These are phyloP conservation scores for Anneissia japonica DNA, from an alignment of 35 echinoderm and acorn worm species.

Conservation along the genomic window DNA sequence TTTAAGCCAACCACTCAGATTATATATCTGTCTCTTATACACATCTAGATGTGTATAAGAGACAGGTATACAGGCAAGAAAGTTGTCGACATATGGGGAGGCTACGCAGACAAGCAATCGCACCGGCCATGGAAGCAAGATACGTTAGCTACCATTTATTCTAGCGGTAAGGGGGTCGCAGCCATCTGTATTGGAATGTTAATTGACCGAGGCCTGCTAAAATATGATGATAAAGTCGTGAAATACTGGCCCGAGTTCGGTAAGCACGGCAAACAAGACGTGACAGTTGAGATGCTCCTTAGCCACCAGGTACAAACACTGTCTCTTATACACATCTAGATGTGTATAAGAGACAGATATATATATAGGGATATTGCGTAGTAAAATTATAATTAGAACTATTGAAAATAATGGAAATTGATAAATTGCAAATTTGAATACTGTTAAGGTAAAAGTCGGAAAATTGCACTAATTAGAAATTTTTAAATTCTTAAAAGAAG, in stretches of 20 bases:
- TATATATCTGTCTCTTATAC: too few species aligned
- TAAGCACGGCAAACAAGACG: conserved; percentile 62
- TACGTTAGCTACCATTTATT: conserved; percentile 49
- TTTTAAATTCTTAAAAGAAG: too few species aligned
- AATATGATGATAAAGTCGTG: conserved; percentile 41
- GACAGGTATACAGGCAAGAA: conserved; percentile 59
- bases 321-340: too few species aligned
- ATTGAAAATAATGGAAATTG: too few species aligned
- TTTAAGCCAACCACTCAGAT: too few species aligned
- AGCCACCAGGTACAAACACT: conserved; percentile 41
- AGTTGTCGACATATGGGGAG: conserved; percentile 84
- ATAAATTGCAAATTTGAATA: too few species aligned
- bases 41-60: too few species aligned
- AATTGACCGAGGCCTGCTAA: conserved; percentile 30
- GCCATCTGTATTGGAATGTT: conserved; percentile 15
- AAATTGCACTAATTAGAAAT: too few species aligned
- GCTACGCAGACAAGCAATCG: conserved; percentile 56
- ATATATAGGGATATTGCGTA: too few species aligned
- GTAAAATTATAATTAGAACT: too few species aligned
- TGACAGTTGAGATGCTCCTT: conserved; percentile 42
- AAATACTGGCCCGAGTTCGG: conserved; percentile 72
- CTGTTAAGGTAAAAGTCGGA: too few species aligned
- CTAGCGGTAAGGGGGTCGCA: conserved; percentile 47
- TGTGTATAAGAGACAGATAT: too few species aligned
- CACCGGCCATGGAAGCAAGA: conserved; percentile 56